Evolutionary conservation across 2,888 invertebrate species (phyloP).

Genomic region (Pseudococcus viburni): DNA sequence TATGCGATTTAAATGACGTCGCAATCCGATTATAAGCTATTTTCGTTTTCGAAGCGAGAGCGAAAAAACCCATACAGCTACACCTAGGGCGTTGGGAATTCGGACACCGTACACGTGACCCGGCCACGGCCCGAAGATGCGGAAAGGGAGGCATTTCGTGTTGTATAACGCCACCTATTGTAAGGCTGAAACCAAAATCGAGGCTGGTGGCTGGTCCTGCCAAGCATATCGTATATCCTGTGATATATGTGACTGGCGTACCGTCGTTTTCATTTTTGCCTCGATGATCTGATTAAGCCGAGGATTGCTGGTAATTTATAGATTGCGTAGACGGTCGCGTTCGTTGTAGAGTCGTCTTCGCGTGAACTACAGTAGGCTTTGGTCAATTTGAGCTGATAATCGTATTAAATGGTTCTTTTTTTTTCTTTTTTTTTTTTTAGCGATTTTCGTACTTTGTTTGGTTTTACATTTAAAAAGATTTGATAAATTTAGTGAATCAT

Average conservation of each 20-base stretch:
- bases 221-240: constrained; percentile 58
- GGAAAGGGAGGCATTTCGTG: not conserved
- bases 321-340: not conserved
- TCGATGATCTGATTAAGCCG: constrained; percentile 58
- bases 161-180: constrained; percentile 51
- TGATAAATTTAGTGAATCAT: too few relatives aligned
- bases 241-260: constrained; percentile 57
- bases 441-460: too few relatives aligned
- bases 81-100: not conserved
- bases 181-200: constrained; percentile 46
- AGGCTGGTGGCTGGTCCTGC: constrained; percentile 14
- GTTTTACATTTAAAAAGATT: too few relatives aligned
- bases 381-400: constrained; percentile 1
- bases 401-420: not conserved
- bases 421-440: too few relatives aligned
- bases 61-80: not conserved
- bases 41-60: not conserved
- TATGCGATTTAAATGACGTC: constrained; percentile 62
- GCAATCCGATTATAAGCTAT: constrained; percentile 58
- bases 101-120: constrained; percentile 25
- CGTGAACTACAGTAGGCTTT: not conserved
- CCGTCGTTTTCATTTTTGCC: constrained; percentile 35
- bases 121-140: not conserved
- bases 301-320: constrained; percentile 45
- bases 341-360: not conserved